phyloP scores from a whole-genome alignment of 2,797 vertebrate genomes.

The Dromococcyx pavoninus region DNA sequence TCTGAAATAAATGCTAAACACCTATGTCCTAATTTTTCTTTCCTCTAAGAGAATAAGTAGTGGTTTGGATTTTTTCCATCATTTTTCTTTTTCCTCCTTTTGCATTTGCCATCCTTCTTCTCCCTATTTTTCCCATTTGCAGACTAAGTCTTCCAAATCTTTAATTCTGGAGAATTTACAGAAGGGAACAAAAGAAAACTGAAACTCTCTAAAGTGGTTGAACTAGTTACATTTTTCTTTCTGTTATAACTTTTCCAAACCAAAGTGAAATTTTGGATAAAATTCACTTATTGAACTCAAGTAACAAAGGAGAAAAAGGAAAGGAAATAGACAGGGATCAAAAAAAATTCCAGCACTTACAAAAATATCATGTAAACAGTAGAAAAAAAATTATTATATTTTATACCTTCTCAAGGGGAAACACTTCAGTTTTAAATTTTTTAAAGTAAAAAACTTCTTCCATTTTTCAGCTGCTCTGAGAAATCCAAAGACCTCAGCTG shows the following conservation, averaged over 20 bases:
- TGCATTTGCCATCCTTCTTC: neutral
- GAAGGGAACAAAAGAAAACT: constrained; percentile 31
- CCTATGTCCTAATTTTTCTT: neutral
- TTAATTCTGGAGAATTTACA: constrained; percentile 35
- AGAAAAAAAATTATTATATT: neutral
- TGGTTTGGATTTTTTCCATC: neutral
- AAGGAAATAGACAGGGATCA: neutral
- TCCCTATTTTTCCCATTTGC: neutral
- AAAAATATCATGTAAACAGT: neutral
- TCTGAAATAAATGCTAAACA: constrained; percentile 4
- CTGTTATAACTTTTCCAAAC: constrained; percentile 28
- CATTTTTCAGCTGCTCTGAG: constrained; percentile 20
- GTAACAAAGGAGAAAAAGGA: constrained; percentile 8
- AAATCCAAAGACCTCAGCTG: neutral
- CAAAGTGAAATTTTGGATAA: constrained; percentile 50
- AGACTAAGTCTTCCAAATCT: neutral
- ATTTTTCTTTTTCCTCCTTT: neutral
- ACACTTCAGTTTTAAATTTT: neutral
- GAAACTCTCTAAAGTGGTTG: constrained; percentile 46
- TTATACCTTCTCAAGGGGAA: neutral
- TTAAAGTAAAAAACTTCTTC: constrained; percentile 1
- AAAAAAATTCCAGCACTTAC: neutral
- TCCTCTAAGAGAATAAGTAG: neutral
- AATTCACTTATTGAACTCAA: constrained; percentile 10
- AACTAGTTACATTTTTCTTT: constrained; percentile 51